Evolutionary conservation across 1,140 invertebrate species (phyloP), one percentile per base, ranked within the genome.

Genomic region (Brachionus sp.): DNA sequence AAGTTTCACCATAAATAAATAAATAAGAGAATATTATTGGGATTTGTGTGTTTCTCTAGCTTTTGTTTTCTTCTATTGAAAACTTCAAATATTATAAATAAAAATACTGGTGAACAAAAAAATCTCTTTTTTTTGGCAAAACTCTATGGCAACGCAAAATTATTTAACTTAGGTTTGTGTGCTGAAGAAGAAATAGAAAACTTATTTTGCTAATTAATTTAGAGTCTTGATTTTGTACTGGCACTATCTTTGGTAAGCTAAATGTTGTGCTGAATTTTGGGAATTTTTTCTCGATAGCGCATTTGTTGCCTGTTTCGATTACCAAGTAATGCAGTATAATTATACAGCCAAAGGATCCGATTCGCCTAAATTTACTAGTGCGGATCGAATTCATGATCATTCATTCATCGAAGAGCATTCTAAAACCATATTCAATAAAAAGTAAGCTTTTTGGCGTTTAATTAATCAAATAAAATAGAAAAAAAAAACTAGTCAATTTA

Each of bases 21-120:
- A 57, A 57, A 57, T 57, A 66, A 66, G 64, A 33, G 33, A 66
- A 66, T 66, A 66, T 66, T 66, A 66, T 66, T 33, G n/a, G 64
- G 64, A 66, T 66, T 66, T 66, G 64, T 66, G 64, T 66, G 64
- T 66, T 29, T 66, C 33, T 66, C 64, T 66, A n/a, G 25, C 25
- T 66, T 66, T 66, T 66, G 25, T 66, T 33, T 66, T 66, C 33
- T 66, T 66, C 37, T 70, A 70, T 57, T 57, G 50, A 57, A 57
- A 57, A 57, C 50, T 25, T 23, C n/a, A 57, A 57, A 19, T 57
- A 57, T 57, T 19, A 57, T 57, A 70, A 70, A 37, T 70, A 39
- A 70, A 29, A 37, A 70, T 70, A 70, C 66, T 70, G 66, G 66
- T 39, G 37, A 39, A 70, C 33, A 70, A 39, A 37, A 19, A 19